A percentile compares a stretch with the other conserved stretches of the same genome.
phyloP scores from a whole-genome alignment of 2,888 invertebrate species.

The Acronicta leporina region DNA sequence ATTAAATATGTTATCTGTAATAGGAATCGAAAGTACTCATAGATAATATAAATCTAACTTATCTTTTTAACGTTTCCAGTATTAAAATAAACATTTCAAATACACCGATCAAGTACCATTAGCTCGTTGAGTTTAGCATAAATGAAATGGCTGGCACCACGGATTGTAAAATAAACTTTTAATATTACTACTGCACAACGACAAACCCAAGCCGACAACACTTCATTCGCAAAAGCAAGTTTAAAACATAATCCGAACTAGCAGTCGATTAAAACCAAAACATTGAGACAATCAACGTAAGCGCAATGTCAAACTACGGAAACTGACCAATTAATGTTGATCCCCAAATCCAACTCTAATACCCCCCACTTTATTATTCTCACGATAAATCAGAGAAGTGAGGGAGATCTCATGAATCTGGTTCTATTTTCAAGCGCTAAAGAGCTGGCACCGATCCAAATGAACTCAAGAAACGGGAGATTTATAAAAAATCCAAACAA shows the following conservation, averaged over 20 bases:
- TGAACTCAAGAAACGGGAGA: constrained; percentile 52
- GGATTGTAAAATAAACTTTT: constrained; percentile 40
- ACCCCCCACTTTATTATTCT: constrained; percentile 26
- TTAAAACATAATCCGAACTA: constrained; percentile 45
- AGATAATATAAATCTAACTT: constrained; percentile 44
- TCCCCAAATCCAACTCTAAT: constrained; percentile 42
- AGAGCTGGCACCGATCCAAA: constrained; percentile 60
- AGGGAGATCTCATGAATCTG: constrained; percentile 48
- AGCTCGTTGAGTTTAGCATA: constrained; percentile 35
- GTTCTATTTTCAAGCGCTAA: constrained; percentile 54
- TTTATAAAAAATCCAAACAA: constrained; percentile 58
- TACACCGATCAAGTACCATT: constrained; percentile 29
- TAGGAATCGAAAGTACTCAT: constrained; percentile 33
- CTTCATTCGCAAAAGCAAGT: constrained; percentile 41
- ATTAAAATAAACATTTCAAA: constrained; percentile 46
- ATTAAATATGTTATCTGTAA: constrained; percentile 35
- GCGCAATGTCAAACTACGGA: constrained; percentile 52
- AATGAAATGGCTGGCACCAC: constrained; percentile 26
- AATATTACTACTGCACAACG: constrained; percentile 28
- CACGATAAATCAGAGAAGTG: constrained; percentile 39
- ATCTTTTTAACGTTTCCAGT: constrained; percentile 44
- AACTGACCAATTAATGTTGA: constrained; percentile 47
- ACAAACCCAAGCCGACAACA: constrained; percentile 35
- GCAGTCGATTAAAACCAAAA: constrained; percentile 50
- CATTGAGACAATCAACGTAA: constrained; percentile 43